Evolutionary conservation across 1,140 invertebrate genomes (phyloP).

Genomic region (Mizuhopecten yessoensis): DNA sequence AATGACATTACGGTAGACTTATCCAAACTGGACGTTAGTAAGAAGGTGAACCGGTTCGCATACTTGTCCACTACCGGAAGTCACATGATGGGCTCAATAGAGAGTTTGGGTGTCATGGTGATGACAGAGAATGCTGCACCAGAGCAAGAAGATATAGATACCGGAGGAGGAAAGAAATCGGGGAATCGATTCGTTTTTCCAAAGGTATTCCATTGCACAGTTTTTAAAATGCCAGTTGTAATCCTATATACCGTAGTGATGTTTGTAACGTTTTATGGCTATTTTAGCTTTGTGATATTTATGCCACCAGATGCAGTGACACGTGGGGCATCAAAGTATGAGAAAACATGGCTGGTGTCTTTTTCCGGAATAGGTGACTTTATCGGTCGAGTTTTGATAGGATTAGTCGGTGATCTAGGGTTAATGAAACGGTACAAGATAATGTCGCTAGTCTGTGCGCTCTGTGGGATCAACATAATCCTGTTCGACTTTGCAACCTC

Average conservation of each 20-base stretch:
- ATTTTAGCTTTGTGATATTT: constrained; percentile 79
- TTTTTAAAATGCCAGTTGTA: constrained; percentile 72
- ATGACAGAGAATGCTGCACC: constrained; percentile 45
- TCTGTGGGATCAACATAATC: constrained; percentile 69
- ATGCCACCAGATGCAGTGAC: constrained; percentile 66
- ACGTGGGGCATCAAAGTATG: constrained; percentile 66
- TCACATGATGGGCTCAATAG: constrained; percentile 54
- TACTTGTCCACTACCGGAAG: constrained; percentile 54
- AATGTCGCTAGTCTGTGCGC: constrained; percentile 60
- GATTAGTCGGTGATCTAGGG: constrained; percentile 70
- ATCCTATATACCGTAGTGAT: constrained; percentile 68
- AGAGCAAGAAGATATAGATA: constrained; percentile 14
- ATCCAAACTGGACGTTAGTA: neutral
- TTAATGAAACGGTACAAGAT: constrained; percentile 74
- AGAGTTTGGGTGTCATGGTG: constrained; percentile 54
- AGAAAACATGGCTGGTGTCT: constrained; percentile 74
- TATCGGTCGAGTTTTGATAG: constrained; percentile 69
- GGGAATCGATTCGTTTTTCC: constrained; percentile 55
- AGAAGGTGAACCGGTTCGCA: constrained; percentile 22
- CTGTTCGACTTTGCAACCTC: constrained; percentile 65
- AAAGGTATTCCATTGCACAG: constrained; percentile 70
- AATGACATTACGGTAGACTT: neutral
- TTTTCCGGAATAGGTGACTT: constrained; percentile 74
- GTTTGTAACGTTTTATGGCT: constrained; percentile 76
- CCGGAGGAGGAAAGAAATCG: neutral